Evolutionary conservation across 2,113 vertebrate genomes (phyloP), one percentile per base, ranked within the genome.

Genomic region (Chaetops frenatus): DNA sequence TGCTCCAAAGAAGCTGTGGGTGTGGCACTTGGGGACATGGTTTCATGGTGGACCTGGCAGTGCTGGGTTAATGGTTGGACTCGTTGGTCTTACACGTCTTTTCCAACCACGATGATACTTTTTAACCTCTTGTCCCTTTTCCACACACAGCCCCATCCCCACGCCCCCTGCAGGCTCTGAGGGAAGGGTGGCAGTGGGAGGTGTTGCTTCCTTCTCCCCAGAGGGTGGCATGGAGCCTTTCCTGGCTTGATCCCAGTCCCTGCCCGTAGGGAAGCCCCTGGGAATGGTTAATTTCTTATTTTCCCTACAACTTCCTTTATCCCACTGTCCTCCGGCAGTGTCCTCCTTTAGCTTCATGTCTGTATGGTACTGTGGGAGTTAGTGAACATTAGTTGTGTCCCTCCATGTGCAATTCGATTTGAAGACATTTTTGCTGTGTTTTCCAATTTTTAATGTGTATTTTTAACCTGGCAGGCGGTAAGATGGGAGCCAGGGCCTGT

Each of bases 61-160:
- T 51, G 27, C 18, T 27, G 44, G 31, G 13, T 56, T 50, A 11
- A 22, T 36, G 22, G 20, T 31, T 66, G 35, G 24, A 22, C 8
- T 60, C 18, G 5, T 4, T 60, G 53, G 2, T 58, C 35, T 21
- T 29, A 25, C 20, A 42, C 29, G 20, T 11, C 36, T 36, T 44
- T 51, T 27, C 25, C 62, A 77, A 19, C 27, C 17, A 8, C 28
- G 47, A 33, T 27, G 53, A 36, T 45, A 27, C 22, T 28, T 77
- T 60, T 38, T 36, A 28, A 10, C 10, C 33, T 69, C 10, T 28
- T 23, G 27, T 53, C 17, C 45, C 12, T 69, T 60, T 69, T 23
- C 6, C 45, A 10, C 0, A 0, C 50, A 33, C 40, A 67, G 36
- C 21, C 17, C 21, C 0, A 0, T 8, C 20, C 7, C 27, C 58